Evolutionary conservation across 35 echinoderm and acorn worm genomes (phyloP).

Genomic region (Strongylocentrotus purpuratus): DNA sequence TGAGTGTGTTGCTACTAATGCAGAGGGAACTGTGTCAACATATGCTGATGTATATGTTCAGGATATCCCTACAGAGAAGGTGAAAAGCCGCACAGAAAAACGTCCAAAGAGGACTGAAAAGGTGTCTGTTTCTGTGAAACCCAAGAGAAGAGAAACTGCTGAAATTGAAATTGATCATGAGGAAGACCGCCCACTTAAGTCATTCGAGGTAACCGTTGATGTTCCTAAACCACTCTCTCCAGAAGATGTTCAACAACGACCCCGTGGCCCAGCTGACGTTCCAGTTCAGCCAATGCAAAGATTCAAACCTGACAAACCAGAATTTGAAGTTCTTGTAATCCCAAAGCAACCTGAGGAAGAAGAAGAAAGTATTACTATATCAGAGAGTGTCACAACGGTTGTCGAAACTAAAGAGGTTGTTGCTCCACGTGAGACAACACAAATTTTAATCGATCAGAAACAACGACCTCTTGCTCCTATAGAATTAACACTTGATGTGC

Average conservation of each 20-base stretch:
- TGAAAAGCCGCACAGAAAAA: constrained; percentile 24
- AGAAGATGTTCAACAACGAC: not conserved
- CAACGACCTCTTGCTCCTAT: constrained; percentile 48
- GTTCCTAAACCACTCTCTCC: not conserved
- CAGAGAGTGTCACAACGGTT: constrained; percentile 60
- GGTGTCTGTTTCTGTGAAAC: constrained; percentile 40
- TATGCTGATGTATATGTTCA: constrained; percentile 85
- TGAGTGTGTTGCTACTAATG: constrained; percentile 90
- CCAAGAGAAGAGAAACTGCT: constrained; percentile 50
- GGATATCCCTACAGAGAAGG: constrained; percentile 56
- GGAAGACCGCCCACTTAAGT: constrained; percentile 19
- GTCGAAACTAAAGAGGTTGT: constrained; percentile 47
- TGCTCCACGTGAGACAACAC: constrained; percentile 38
- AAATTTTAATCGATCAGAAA: constrained; percentile 58
- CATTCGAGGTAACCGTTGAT: constrained; percentile 44
- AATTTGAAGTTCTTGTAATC: constrained; percentile 37
- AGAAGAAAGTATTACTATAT: constrained; percentile 57
- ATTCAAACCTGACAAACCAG: constrained; percentile 30
- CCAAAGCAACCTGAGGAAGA: constrained; percentile 53
- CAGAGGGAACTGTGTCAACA: constrained; percentile 76
- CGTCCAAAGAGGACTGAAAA: constrained; percentile 16
- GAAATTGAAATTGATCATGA: constrained; percentile 52
- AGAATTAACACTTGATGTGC: constrained; percentile 50
- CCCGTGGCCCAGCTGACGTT: constrained; percentile 26
- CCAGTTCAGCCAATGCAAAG: constrained; percentile 10